phyloP scores from a whole-genome alignment of 2,113 vertebrate genomes.

The Atrichornis clamosus region DNA sequence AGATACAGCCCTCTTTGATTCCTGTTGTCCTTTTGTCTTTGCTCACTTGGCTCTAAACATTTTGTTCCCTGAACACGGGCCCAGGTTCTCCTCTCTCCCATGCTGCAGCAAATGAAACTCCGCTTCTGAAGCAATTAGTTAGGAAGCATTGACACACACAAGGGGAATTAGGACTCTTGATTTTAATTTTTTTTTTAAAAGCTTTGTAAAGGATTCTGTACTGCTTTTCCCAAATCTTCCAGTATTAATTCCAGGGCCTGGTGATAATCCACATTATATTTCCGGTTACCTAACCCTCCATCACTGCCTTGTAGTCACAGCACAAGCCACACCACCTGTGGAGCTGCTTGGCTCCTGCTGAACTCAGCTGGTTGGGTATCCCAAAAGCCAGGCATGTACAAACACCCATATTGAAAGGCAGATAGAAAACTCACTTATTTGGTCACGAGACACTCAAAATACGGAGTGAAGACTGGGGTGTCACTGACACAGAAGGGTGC shows the following conservation, averaged over 20 bases:
- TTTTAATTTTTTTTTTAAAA: neutral
- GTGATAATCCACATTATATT: neutral
- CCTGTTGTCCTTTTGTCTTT: slow-evolving; percentile 21
- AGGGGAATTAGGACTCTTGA: neutral
- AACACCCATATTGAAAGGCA: neutral
- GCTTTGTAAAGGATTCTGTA: neutral
- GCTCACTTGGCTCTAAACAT: neutral
- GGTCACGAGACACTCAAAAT: neutral
- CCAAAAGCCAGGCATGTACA: neutral
- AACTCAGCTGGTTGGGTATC: neutral
- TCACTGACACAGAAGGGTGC: neutral
- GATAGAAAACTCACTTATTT: neutral
- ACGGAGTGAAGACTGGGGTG: neutral
- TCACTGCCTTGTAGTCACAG: neutral
- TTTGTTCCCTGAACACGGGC: neutral
- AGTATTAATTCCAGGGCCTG: neutral
- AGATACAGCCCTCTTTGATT: neutral
- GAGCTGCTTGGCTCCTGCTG: neutral
- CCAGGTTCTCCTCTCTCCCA: neutral
- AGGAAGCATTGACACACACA: neutral
- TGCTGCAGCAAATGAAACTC: neutral
- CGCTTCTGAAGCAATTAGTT: neutral
- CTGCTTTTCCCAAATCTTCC: neutral
- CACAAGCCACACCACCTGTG: neutral
- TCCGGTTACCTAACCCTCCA: neutral